phyloP scores from a whole-genome alignment of 2,113 vertebrate genomes.

The Tamias sibiricus region DNA sequence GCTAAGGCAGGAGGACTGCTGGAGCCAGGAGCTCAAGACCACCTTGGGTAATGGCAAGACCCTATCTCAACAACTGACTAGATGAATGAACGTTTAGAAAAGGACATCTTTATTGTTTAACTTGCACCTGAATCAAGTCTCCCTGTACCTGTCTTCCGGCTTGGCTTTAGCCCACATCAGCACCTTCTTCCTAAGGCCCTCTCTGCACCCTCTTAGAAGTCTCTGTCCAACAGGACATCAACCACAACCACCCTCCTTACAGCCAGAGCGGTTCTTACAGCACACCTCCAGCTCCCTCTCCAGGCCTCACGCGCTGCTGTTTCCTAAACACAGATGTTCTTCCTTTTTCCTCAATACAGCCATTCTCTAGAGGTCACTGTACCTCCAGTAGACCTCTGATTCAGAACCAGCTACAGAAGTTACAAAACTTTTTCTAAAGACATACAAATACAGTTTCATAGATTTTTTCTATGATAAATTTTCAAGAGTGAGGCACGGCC shows the following conservation, averaged over 20 bases:
- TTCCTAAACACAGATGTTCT: background rate
- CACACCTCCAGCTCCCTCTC: background rate
- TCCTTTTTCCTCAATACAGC: background rate
- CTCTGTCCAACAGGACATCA: too few species aligned
- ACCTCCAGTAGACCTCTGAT: background rate
- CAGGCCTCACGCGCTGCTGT: background rate
- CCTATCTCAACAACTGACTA: background rate
- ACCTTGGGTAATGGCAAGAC: background rate
- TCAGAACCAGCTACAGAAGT: background rate
- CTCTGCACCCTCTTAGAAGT: too few species aligned
- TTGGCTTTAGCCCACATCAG: background rate
- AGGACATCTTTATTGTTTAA: background rate
- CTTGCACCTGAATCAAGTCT: background rate
- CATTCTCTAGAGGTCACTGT: background rate
- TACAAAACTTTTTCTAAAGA: background rate
- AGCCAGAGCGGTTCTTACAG: background rate
- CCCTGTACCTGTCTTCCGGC: background rate
- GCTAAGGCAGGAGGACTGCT: too few species aligned
- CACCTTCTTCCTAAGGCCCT: background rate
- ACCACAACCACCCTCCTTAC: background rate
- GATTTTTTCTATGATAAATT: background rate
- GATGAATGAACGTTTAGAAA: background rate
- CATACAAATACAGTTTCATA: background rate
- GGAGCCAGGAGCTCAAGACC: too few species aligned
- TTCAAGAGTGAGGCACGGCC: background rate